Percentiles rank a stretch among this genome's conserved stretches.
Conservation (phyloP, 53 echinoderm and acorn worm species). For the Holothuria scabra region DNA sequence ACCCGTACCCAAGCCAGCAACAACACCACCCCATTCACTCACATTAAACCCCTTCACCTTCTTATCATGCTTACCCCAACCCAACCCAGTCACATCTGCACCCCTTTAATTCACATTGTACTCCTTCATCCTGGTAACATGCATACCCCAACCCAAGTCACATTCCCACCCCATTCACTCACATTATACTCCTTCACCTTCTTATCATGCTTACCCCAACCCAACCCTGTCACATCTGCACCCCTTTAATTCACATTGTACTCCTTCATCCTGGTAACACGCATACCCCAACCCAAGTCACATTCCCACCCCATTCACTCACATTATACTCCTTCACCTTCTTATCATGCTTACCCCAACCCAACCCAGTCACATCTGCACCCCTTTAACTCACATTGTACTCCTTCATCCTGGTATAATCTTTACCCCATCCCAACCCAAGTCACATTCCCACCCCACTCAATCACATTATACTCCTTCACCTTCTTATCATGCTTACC, state of each 20-base stretch:
- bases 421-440: too few relatives aligned
- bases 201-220: constrained; percentile 68
- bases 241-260: constrained; percentile 65
- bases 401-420: too few relatives aligned
- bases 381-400: too few relatives aligned
- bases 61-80: constrained; percentile 59
- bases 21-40: constrained; percentile 26
- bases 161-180: constrained; percentile 13
- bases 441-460: too few relatives aligned
- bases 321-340: too few relatives aligned
- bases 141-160: neutral
- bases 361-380: too few relatives aligned
- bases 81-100: constrained; percentile 64
- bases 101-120: constrained; percentile 63
- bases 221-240: constrained; percentile 60
- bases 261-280: constrained; percentile 72
- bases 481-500: constrained; percentile 73
- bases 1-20: too few relatives aligned
- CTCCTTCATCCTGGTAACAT: too few relatives aligned
- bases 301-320: constrained; percentile 66
- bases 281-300: too few relatives aligned
- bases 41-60: constrained; percentile 90
- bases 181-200: constrained; percentile 90
- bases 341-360: too few relatives aligned
- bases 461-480: constrained; percentile 91